Evolutionary conservation across 2,797 vertebrate species (phyloP).

Genomic region (Sciurus carolinensis): DNA sequence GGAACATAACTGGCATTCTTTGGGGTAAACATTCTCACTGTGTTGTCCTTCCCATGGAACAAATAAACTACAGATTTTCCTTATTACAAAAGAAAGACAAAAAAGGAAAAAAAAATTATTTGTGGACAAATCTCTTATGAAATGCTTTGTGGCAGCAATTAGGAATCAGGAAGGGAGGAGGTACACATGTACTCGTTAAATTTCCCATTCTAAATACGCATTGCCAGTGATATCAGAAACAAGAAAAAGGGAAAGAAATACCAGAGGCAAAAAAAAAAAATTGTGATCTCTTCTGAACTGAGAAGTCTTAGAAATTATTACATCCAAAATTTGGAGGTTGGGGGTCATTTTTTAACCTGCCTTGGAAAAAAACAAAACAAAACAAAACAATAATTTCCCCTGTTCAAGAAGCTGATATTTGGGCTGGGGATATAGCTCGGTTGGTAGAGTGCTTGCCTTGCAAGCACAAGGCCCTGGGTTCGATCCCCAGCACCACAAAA

Average conservation of each 20-base stretch:
- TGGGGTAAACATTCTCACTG: constrained; percentile 68
- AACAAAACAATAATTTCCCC: constrained; percentile 34
- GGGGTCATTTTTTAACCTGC: neutral
- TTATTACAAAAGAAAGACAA: constrained; percentile 72
- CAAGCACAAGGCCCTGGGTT: too few species aligned
- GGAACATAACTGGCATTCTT: constrained; percentile 69
- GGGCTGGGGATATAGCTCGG: too few species aligned
- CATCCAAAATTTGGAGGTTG: constrained; percentile 3
- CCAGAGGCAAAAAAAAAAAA: constrained; percentile 5
- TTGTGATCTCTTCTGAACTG: neutral
- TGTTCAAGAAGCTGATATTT: neutral
- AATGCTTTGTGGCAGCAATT: constrained; percentile 60
- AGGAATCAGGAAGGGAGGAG: neutral
- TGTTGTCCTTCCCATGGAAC: neutral
- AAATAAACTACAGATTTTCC: constrained; percentile 70
- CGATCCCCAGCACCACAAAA: too few species aligned
- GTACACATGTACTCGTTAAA: neutral
- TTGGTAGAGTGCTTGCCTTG: too few species aligned
- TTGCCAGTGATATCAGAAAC: constrained; percentile 26
- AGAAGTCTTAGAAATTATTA: constrained; percentile 68
- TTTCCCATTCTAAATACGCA: constrained; percentile 35
- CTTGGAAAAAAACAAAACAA: constrained; percentile 66
- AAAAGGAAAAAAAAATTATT: constrained; percentile 65
- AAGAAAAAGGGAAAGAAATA: constrained; percentile 6
- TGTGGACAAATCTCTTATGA: constrained; percentile 61